phyloP scores from a whole-genome alignment of 2,113 vertebrate species.

The Mobula birostris region DNA sequence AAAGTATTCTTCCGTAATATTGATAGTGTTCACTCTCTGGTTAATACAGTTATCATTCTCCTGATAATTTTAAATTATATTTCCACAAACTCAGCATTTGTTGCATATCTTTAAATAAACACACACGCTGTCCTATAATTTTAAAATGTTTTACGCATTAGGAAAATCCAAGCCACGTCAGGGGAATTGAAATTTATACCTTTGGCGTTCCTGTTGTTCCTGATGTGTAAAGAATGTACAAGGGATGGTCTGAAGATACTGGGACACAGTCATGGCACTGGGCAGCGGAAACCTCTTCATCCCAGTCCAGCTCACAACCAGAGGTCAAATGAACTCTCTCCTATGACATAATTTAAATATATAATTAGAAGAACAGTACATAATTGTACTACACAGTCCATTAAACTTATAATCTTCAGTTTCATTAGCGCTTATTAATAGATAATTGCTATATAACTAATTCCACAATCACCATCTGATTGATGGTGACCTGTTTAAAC shows the following conservation, averaged over 20 bases:
- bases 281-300: conserved; percentile 77
- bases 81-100: not conserved
- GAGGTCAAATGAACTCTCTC: conserved; percentile 58
- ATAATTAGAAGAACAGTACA: conserved; percentile 27
- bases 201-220: conserved; percentile 91
- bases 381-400: not conserved
- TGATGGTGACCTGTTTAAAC: not conserved
- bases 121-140: too few species aligned
- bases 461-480: not conserved
- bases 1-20: not conserved
- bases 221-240: conserved; percentile 93
- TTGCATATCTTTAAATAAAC: not conserved
- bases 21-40: not conserved
- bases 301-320: conserved; percentile 77
- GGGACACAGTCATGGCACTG: conserved; percentile 69
- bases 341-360: conserved; percentile 48
- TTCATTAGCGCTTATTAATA: not conserved
- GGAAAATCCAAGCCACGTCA: not conserved
- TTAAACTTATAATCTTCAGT: not conserved
- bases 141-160: too few species aligned
- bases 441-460: not conserved
- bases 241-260: conserved; percentile 74
- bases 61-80: not conserved
- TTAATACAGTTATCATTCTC: not conserved
- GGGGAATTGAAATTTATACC: conserved; percentile 52